Conservation (phyloP, 2,797 vertebrate species). For the Gambelia wislizenii region DNA sequence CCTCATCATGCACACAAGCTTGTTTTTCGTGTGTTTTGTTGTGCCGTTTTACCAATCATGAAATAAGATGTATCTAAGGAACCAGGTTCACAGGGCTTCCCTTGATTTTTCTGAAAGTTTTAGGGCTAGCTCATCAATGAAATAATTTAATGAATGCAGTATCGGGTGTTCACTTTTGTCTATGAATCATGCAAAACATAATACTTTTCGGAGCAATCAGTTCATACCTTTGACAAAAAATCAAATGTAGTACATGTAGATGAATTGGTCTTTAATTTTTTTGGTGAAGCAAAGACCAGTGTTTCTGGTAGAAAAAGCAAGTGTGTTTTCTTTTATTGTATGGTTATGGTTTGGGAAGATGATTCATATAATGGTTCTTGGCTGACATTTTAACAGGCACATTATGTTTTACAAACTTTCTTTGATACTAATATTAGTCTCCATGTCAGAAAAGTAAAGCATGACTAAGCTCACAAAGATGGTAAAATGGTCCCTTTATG, state of each 20-base stretch:
- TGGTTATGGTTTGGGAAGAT: not conserved
- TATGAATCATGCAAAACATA: not conserved
- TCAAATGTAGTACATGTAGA: not conserved
- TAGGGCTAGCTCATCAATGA: not conserved
- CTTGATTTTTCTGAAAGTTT: not conserved
- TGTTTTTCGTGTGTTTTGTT: not conserved
- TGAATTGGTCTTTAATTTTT: not conserved
- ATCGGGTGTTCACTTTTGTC: not conserved
- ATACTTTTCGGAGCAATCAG: not conserved
- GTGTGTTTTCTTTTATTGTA: not conserved
- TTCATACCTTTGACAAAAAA: not conserved
- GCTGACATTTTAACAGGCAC: slow-evolving; percentile 6
- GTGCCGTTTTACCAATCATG: too few species aligned
- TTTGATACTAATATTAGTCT: slow-evolving; percentile 23
- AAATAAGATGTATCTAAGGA: not conserved
- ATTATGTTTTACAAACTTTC: slow-evolving; percentile 20
- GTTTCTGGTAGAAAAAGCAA: slow-evolving; percentile 5
- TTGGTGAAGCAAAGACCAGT: not conserved
- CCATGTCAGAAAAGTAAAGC: not conserved
- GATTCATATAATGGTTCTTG: not conserved
- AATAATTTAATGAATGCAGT: not conserved
- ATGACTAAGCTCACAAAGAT: not conserved
- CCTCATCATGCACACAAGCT: not conserved
- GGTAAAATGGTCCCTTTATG: not conserved
- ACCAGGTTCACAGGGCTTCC: not conserved